Conservation (phyloP, 2,888 invertebrate species). For the Latrodectus hesperus region DNA sequence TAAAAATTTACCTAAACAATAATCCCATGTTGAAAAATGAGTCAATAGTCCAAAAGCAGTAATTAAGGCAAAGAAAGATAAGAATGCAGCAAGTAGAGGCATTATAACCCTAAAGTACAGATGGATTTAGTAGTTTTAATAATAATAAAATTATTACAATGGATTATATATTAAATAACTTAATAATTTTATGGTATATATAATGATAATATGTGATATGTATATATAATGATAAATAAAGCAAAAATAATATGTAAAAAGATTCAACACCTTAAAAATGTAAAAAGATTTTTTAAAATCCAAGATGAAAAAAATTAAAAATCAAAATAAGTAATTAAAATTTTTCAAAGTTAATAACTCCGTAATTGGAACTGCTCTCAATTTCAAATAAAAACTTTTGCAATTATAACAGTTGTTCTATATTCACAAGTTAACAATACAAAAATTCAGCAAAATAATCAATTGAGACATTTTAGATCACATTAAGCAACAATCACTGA, state of each 20-base stretch:
- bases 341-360: no score
- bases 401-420: no score
- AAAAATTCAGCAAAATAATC: no score
- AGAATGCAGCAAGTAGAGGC: conserved; percentile 76
- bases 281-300: not conserved
- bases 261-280: not conserved
- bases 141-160: not conserved
- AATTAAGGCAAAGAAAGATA: conserved; percentile 76
- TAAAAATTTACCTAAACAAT: conserved; percentile 76
- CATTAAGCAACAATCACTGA: no score
- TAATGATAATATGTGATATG: no score
- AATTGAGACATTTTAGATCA: no score
- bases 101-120: conserved; percentile 74
- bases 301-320: no score
- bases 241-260: not conserved
- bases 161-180: not conserved
- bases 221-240: not conserved
- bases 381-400: no score
- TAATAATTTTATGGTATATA: not conserved
- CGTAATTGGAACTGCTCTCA: no score
- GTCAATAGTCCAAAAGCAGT: conserved; percentile 77
- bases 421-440: no score
- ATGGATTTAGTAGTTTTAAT: no score
- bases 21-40: conserved; percentile 76
- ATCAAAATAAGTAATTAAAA: no score